Evolutionary conservation across 2,888 invertebrate genomes (phyloP).

Genomic region (Ochropleura plecta): DNA sequence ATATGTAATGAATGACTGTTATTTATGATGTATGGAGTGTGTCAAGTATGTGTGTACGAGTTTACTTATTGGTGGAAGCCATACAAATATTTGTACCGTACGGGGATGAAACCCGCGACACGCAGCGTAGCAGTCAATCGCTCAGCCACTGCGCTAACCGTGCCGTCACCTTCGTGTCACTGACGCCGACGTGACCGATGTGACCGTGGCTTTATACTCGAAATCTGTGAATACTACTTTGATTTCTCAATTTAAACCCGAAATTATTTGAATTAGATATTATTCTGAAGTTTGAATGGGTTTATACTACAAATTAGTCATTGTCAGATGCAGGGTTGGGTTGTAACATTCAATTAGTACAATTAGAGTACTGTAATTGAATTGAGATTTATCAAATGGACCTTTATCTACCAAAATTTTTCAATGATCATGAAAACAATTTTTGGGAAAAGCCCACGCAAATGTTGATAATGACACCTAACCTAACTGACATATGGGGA

Average conservation of each 20-base stretch:
- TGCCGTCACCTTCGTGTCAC: too few species aligned
- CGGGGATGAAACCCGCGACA: too few species aligned
- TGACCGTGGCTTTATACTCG: not conserved
- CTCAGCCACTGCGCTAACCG: too few species aligned
- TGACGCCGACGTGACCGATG: too few species aligned
- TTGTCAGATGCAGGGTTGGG: conserved; percentile 6
- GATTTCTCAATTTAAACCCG: not conserved
- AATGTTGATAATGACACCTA: not conserved
- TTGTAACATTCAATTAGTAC: conserved; percentile 7
- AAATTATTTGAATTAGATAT: conserved; percentile 17
- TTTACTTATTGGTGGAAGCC: too few species aligned
- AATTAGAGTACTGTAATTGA: not conserved
- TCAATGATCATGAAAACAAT: not conserved
- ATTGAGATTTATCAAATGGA: not conserved
- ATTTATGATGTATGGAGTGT: too few species aligned
- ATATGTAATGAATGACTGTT: too few species aligned
- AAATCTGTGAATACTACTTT: conserved; percentile 3
- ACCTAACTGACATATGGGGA: too few species aligned
- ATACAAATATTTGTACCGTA: too few species aligned
- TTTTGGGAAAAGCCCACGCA: not conserved
- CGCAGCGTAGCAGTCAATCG: too few species aligned
- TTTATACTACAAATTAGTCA: conserved; percentile 24
- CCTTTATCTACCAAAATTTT: not conserved
- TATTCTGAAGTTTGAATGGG: conserved; percentile 17
- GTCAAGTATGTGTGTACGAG: too few species aligned